These are phyloP conservation scores for Oreochromis grahami DNA, from an alignment of 2,797 vertebrate genomes.

Conservation along the genomic window DNA sequence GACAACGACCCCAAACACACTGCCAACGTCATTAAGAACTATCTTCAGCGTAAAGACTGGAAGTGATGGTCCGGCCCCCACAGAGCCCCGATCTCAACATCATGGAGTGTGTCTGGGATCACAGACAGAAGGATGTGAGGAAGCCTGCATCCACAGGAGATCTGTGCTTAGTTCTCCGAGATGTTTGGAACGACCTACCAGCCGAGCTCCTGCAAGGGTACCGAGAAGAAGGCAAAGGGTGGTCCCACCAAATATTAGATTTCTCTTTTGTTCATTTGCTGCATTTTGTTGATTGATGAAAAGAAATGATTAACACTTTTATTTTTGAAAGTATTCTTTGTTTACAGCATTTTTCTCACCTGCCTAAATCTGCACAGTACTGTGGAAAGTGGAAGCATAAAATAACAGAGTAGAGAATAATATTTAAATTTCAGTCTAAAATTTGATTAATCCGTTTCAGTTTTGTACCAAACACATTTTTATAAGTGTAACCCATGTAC, in stretches of 20 bases:
- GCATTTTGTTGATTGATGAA: background rate
- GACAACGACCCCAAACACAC: too few species aligned
- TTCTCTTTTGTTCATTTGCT: background rate
- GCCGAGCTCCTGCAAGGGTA: background rate
- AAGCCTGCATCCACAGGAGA: too few species aligned
- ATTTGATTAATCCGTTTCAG: background rate
- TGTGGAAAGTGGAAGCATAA: background rate
- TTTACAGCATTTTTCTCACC: background rate
- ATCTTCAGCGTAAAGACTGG: fast-evolving
- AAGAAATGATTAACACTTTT: background rate
- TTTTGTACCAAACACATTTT: background rate
- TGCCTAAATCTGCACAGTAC: background rate
- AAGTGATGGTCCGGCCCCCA: fast-evolving
- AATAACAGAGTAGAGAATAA: background rate
- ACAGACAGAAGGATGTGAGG: too few species aligned
- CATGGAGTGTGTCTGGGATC: too few species aligned
- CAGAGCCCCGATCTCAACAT: fast-evolving
- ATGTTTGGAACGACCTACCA: background rate
- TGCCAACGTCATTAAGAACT: too few species aligned
- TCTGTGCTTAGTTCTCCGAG: background rate
- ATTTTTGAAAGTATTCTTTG: background rate
- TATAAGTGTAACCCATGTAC: background rate
- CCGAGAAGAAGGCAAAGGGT: background rate
- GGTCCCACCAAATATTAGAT: background rate
- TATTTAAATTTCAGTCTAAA: background rate